Evolutionary conservation across 2,113 vertebrate genomes (phyloP), one percentile per base, ranked within the genome.

Genomic region (Mormyrus lacerda): DNA sequence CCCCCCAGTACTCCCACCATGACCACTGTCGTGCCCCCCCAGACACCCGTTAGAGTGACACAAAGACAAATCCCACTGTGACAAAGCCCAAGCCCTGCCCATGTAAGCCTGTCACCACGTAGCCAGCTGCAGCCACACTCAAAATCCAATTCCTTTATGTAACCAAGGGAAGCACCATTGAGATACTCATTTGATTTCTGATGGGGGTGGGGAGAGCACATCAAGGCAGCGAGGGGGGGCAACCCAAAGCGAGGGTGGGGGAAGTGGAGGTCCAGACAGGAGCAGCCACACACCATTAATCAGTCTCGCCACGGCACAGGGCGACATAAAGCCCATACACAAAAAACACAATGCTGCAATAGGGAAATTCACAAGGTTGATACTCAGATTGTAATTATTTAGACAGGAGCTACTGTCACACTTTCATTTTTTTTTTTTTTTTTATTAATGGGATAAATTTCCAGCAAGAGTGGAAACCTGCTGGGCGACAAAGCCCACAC

Each of bases 81-180:
- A 89, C 91, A 89, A 82, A 87, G 85, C 47, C 88, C 86, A 50
- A 53, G 53, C 73, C 73, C 58, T 27, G 76, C 61, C 61, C 55
- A 17, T 51, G 85, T 79, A 90, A 89, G 86, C 87, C 88, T 88
- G 89, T 87, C 85, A 42, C 87, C 39, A 45, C 85, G 55, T 55
- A 89, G 51, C 73, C 88, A 58, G 84, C 89, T 87, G 84, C 85
- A 85, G 90, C 44, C 51, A 11, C 85, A 53, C 88, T 65, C 88
- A 79, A 73, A 90, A 87, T 84, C 58, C 79, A 24, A 83, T 89
- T 91, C 51, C 55, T 89, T 88, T 90, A 91, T 87, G 89, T 88
- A 90, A 90, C 85, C 48, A 86, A 76, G 91, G 90, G 90, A 91
- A 94, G 91, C 89, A 92, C 92, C 90, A 61, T 90, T 89, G 90